Evolutionary conservation across 2,797 vertebrate species (phyloP).

Genomic region (Percopsis omiscomaycus): DNA sequence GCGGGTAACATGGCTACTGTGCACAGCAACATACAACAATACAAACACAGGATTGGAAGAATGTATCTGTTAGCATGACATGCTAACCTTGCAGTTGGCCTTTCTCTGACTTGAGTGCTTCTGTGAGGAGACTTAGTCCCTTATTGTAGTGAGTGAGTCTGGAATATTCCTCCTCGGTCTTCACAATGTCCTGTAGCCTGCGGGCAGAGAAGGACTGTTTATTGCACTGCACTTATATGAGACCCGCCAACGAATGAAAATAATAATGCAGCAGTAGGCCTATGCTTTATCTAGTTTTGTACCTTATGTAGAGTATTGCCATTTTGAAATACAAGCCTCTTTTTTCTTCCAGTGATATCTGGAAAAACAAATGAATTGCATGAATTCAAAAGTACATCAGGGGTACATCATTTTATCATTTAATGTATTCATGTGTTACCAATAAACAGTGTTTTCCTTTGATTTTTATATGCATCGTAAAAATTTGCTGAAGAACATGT

Average conservation of each 20-base stretch:
- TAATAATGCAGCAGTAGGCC: background rate
- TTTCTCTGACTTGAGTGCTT: conserved; percentile 80
- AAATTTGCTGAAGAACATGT: too few relatives aligned
- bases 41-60: too few relatives aligned
- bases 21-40: too few relatives aligned
- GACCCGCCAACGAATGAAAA: background rate
- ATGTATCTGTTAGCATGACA: background rate
- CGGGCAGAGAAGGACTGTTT: conserved; percentile 11
- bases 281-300: conserved; percentile 1
- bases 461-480: too few relatives aligned
- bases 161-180: conserved; percentile 77
- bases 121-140: conserved; percentile 77
- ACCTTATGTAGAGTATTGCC: conserved; percentile 88
- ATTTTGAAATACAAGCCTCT: conserved; percentile 90
- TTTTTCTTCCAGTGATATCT: conserved; percentile 86
- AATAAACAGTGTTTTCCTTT: too few relatives aligned
- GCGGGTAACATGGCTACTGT: too few relatives aligned
- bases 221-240: background rate
- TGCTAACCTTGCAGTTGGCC: conserved; percentile 76
- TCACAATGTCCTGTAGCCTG: conserved; percentile 82
- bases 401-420: background rate
- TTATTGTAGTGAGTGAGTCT: conserved; percentile 84
- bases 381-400: too few relatives aligned
- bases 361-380: conserved; percentile 45
- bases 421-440: background rate